Evolutionary conservation across 2,113 vertebrate genomes (phyloP).

Genomic region (Pao palembangensis): DNA sequence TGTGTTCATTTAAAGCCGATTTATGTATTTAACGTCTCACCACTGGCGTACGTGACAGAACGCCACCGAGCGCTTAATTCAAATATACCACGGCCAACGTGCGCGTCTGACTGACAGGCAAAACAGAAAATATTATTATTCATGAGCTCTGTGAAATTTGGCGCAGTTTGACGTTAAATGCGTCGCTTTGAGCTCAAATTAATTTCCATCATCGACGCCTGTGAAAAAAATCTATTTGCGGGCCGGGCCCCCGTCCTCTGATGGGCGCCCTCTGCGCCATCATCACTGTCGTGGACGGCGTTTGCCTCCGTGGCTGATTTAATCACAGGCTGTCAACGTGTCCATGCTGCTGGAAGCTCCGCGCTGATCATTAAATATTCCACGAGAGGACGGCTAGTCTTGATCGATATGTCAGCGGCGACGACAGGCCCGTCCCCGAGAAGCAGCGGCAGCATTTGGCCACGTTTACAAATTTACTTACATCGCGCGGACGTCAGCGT

Average conservation of each 20-base stretch:
- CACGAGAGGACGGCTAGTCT: constrained; percentile 32
- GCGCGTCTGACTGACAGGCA: constrained; percentile 58
- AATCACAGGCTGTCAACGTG: constrained; percentile 59
- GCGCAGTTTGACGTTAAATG: constrained; percentile 35
- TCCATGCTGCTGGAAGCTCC: constrained; percentile 38
- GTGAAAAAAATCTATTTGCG: constrained; percentile 15
- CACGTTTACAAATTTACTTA: neutral
- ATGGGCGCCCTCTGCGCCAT: constrained; percentile 51
- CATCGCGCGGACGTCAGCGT: neutral
- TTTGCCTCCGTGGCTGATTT: constrained; percentile 51
- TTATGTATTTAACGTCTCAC: constrained; percentile 76
- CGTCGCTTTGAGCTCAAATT: constrained; percentile 20
- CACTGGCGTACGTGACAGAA: constrained; percentile 62
- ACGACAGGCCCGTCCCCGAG: constrained; percentile 53
- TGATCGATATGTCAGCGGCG: constrained; percentile 58
- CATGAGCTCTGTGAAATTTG: constrained; percentile 18
- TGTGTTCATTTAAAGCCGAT: constrained; percentile 79
- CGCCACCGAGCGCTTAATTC: constrained; percentile 67
- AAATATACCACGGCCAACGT: constrained; percentile 67
- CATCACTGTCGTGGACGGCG: constrained; percentile 59
- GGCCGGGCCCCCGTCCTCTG: constrained; percentile 17
- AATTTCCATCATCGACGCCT: constrained; percentile 41
- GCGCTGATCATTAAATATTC: constrained; percentile 37
- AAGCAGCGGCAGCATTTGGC: constrained; percentile 17
- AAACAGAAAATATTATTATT: constrained; percentile 63